These are phyloP conservation scores for Pelagia noctiluca DNA, from an alignment of 30 jellyfish, hydroid and myxozoan species.

Conservation along the genomic window DNA sequence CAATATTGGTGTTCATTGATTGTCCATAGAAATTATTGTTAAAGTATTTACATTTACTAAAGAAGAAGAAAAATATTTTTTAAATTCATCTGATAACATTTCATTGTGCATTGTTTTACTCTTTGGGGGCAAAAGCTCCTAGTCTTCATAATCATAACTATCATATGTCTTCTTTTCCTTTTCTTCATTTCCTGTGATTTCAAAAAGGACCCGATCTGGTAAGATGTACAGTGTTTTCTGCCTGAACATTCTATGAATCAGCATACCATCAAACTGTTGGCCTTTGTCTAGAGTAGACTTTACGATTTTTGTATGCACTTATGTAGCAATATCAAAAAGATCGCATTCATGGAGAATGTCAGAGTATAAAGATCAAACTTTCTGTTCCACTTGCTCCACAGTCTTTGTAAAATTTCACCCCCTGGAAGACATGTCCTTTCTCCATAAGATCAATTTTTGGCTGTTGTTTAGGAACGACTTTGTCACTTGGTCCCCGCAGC, in stretches of 20 bases:
- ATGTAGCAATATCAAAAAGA: not conserved
- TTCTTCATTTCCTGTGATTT: not conserved
- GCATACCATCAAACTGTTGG: conserved; percentile 1
- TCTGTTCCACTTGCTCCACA: not conserved
- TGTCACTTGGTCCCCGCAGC: not conserved
- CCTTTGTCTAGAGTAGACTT: not conserved
- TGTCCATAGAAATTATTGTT: too few relatives aligned
- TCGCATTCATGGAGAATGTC: not conserved
- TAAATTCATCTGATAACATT: not conserved
- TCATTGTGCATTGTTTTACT: conserved; percentile 1
- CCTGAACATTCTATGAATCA: not conserved
- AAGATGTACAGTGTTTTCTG: not conserved
- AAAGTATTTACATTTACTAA: too few relatives aligned
- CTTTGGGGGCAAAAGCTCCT: conserved; percentile 1
- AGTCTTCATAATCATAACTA: not conserved
- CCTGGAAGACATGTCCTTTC: not conserved
- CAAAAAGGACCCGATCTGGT: not conserved
- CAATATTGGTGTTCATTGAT: too few relatives aligned
- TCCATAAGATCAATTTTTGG: not conserved
- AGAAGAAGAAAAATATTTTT: too few relatives aligned
- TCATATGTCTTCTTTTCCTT: not conserved
- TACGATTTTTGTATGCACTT: not conserved
- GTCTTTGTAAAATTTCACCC: not conserved
- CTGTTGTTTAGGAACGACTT: not conserved
- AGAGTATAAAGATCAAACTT: not conserved